These are phyloP conservation scores for Eupithecia tripunctaria DNA, from an alignment of 2,888 invertebrate species.

Conservation along the genomic window DNA sequence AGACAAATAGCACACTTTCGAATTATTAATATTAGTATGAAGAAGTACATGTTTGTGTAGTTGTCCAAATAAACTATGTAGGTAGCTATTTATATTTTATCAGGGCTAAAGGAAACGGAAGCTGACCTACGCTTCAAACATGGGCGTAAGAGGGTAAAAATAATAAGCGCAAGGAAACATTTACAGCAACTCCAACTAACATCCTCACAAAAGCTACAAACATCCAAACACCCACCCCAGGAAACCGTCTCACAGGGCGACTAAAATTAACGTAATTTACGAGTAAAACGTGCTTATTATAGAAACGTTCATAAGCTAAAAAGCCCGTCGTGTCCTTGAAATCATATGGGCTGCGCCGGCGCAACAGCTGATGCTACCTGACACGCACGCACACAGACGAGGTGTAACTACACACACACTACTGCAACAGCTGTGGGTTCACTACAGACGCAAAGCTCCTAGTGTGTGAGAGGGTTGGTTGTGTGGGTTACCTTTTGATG, in stretches of 20 bases:
- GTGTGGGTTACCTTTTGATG: constrained; percentile 31
- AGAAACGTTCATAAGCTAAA: constrained; percentile 46
- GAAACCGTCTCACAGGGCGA: constrained; percentile 38
- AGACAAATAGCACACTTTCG: background rate
- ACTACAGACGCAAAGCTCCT: constrained; percentile 27
- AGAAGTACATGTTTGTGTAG: background rate
- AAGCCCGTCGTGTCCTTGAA: constrained; percentile 74
- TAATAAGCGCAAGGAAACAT: constrained; percentile 7
- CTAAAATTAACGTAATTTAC: constrained; percentile 43
- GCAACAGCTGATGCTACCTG: constrained; percentile 83
- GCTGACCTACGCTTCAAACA: constrained; percentile 8
- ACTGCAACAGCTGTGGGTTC: constrained; percentile 11
- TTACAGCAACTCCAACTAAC: background rate
- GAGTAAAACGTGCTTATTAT: constrained; percentile 44
- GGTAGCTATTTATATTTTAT: background rate
- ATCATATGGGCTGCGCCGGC: constrained; percentile 77
- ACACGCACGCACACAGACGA: constrained; percentile 56
- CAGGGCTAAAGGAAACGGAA: constrained; percentile 5
- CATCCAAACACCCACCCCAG: constrained; percentile 24
- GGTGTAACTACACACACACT: constrained; percentile 34
- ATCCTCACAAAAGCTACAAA: constrained; percentile 14
- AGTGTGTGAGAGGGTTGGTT: constrained; percentile 26
- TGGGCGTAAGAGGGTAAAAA: background rate
- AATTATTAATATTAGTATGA: background rate
- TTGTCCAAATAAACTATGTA: background rate